phyloP scores from a whole-genome alignment of 2,113 vertebrate species.

The Nyctereutes procyonoides region DNA sequence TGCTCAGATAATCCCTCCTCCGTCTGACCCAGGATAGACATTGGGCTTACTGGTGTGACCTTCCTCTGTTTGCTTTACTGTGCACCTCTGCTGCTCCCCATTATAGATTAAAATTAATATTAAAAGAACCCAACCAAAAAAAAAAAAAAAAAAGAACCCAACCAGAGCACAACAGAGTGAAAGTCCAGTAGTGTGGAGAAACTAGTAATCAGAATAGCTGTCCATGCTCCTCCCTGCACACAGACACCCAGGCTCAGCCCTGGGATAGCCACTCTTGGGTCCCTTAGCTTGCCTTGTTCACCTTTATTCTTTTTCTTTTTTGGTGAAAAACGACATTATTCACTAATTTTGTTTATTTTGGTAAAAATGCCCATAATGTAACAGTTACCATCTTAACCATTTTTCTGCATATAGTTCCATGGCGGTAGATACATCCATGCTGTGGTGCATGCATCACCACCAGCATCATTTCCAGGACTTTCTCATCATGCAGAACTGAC shows the following conservation, averaged over 20 bases:
- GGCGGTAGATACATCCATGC: background rate
- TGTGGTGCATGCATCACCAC: too few relatives aligned
- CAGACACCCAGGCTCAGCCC: background rate
- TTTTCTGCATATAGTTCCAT: background rate
- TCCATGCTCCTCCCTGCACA: background rate
- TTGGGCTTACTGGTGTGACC: constrained; percentile 33
- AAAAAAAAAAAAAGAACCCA: constrained; percentile 31
- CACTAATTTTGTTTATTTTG: background rate
- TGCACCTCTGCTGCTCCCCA: constrained; percentile 4
- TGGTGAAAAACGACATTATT: background rate
- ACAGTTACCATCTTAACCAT: background rate
- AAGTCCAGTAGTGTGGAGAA: constrained; percentile 7
- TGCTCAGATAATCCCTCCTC: constrained; percentile 12
- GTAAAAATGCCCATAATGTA: background rate
- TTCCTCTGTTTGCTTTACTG: background rate
- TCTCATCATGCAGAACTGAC: background rate
- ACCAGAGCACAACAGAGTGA: background rate
- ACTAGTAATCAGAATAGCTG: background rate
- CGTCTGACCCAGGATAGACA: constrained; percentile 29
- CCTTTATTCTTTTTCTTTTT: background rate
- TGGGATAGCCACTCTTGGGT: background rate
- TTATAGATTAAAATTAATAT: constrained; percentile 68
- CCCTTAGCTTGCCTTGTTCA: background rate
- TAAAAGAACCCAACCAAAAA: background rate
- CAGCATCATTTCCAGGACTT: background rate